Evolutionary conservation across 2,888 invertebrate species (phyloP).

Genomic region (Eupithecia inturbata): DNA sequence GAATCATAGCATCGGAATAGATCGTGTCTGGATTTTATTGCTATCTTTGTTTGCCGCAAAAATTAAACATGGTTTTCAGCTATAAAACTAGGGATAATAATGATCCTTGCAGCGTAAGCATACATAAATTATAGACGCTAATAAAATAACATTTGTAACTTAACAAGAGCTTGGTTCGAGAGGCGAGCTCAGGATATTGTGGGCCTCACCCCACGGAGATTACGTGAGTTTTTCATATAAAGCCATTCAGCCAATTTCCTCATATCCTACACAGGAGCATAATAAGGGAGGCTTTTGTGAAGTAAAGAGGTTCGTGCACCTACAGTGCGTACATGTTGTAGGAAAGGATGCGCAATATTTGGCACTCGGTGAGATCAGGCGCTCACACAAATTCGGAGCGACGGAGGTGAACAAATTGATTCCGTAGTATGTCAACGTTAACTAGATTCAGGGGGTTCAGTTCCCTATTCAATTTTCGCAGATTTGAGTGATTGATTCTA

Average conservation of each 20-base stretch:
- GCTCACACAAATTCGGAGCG: constrained; percentile 65
- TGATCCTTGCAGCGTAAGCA: constrained; percentile 30
- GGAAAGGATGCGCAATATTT: constrained; percentile 64
- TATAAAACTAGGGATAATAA: constrained; percentile 31
- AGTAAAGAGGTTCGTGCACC: constrained; percentile 78
- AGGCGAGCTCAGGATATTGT: constrained; percentile 76
- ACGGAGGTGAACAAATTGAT: constrained; percentile 68
- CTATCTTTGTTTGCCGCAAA: constrained; percentile 32
- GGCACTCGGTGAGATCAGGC: constrained; percentile 64
- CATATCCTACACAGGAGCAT: constrained; percentile 80
- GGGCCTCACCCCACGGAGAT: constrained; percentile 74
- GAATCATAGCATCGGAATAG: constrained; percentile 45
- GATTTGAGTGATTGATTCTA: constrained; percentile 51
- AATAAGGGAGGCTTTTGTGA: constrained; percentile 81
- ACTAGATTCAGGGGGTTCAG: constrained; percentile 55
- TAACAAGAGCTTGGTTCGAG: constrained; percentile 60
- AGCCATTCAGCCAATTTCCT: constrained; percentile 83
- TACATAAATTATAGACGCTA: constrained; percentile 46
- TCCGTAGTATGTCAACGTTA: constrained; percentile 56
- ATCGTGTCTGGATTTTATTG: constrained; percentile 41
- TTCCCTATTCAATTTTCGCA: constrained; percentile 61
- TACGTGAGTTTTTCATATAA: constrained; percentile 82
- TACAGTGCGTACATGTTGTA: constrained; percentile 74
- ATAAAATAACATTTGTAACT: constrained; percentile 64
- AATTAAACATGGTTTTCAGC: constrained; percentile 32